Evolutionary conservation across 1,140 invertebrate species (phyloP), one percentile per base, ranked within the genome.

Genomic region (Brachionus manjavacas): DNA sequence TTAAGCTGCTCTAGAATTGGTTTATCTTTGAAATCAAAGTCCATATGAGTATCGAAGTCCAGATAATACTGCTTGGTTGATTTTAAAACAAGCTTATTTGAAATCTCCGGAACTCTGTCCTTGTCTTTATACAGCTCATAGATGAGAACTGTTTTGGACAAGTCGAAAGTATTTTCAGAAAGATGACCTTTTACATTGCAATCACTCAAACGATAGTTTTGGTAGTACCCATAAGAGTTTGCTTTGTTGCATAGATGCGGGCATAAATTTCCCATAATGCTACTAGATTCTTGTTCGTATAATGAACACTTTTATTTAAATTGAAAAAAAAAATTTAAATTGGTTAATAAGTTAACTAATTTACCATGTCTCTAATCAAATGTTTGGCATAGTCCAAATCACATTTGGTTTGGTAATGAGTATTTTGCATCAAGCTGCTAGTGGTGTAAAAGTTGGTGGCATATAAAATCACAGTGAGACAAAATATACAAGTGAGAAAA

Each of bases 1-100:
- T 81, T 31, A 4, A 81, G 20, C n/a, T 81, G 79, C 9, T 81
- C 52, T 64, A 43, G 25, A 46, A 81, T 60, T 43, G 79, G 20
- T 43, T 64, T 60, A 20, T 64, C 49, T 35, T 43, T 46, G 52
- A 68, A 68, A 43, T 81, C 79, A 20, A 28, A 43, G 20, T 60
- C 64, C 25, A 68, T 12, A 64, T 64, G 52, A 23, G 79, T 76
- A 9, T 81, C 79, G 25, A 81, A 81, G 25, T 81, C 79, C 35
- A 81, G 39, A 25, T 43, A 81, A 23, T 64, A 81, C 25, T 81
- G 20, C n/a, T 68, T 41, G n/a, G 7, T 68, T 81, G 79, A 81
- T 68, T 81, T 81, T 4, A 81, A 25, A 16, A 81, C 79, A 25
- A 81, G 25, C 25, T 46, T 41, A 41, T 43, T 39, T 12, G 79